Base-by-base conservation (phyloP, 2,113 vertebrate genomes). In the Cephalopterus ornatus region DNA sequence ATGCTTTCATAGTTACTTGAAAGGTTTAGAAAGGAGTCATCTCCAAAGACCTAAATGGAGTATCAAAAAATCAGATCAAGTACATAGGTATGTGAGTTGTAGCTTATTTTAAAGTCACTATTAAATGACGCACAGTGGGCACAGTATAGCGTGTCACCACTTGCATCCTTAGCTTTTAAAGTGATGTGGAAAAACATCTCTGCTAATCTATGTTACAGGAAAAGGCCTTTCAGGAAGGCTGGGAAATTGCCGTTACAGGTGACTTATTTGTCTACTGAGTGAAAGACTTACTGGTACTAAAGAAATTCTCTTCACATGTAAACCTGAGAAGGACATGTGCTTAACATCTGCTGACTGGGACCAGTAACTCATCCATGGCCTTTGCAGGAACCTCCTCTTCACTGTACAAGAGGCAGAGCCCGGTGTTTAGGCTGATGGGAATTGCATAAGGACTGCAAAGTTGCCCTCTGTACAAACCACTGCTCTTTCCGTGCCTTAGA, bases 331-430 rank as follows among this genome's bases (percentile, higher is more conserved):
- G 32, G 35, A 55, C n/a, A 1, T 0, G 2, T 21, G 7, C 30
- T 59, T 63, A 13, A 11, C 24, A 28, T 12, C 41, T 72, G 19
- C 41, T 32, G 15, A 39, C 28, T 18, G 11, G 52, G 59, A 67
- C 35, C 49, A 33, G 42, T 6, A 14, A 28, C 0, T 3, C 9
- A 24, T 5, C 65, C 33, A 1, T 1, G 2, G 35, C 28, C 35
- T 32, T 19, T 4, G 27, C 12, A 44, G 3, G 27, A n/a, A 37
- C 62, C n/a, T 11, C 42, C 55, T 72, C n/a, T 41, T 52, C 2
- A 0, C 66, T 24, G 12, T 6, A 5, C 14, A 30, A 17, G 44
- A 71, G 76, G 73, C 78, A 58, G n/a, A 63, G 26, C n/a, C 19
- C 21, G 2, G 21, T 14, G 33, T 41, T 70, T 4, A 37, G 52